These are phyloP conservation scores for Morpho deidamia DNA, from an alignment of 2,888 invertebrate species.

Conservation along the genomic window DNA sequence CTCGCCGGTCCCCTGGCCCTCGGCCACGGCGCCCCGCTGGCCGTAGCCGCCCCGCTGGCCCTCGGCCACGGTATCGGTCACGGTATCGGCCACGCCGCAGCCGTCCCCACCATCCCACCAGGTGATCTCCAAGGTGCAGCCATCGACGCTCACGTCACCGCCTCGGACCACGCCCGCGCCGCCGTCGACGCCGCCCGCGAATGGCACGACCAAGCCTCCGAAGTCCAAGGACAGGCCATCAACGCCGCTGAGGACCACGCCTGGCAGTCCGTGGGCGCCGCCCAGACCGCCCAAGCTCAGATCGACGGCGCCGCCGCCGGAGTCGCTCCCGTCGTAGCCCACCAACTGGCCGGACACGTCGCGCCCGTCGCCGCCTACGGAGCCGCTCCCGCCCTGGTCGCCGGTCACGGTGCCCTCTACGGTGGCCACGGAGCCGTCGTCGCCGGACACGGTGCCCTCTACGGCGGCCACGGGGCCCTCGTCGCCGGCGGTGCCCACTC, in stretches of 20 bases:
- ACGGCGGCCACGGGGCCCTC: conserved; percentile 33
- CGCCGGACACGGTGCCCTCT: conserved; percentile 34
- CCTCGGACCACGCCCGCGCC: conserved; percentile 28
- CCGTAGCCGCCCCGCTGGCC: conserved; percentile 38
- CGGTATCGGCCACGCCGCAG: conserved; percentile 32
- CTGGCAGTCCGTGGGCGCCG: conserved; percentile 67
- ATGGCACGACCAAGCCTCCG: conserved; percentile 65
- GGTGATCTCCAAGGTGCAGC: conserved; percentile 49
- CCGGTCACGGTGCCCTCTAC: conserved; percentile 22
- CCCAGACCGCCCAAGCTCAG: conserved; percentile 60
- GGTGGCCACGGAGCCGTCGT: conserved; percentile 22
- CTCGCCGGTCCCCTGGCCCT: conserved; percentile 26
- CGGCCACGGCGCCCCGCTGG: conserved; percentile 40
- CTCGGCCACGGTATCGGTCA: conserved; percentile 30
- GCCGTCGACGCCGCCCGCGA: conserved; percentile 60
- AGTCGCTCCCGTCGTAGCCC: conserved; percentile 33
- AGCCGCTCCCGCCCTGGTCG: conserved; percentile 38
- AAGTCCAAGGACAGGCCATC: conserved; percentile 63
- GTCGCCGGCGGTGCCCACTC: conserved; percentile 39
- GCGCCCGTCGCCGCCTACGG: conserved; percentile 37
- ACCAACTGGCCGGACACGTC: conserved; percentile 30
- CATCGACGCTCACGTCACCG: conserved; percentile 60
- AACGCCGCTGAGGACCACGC: conserved; percentile 71
- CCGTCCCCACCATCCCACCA: conserved; percentile 59
- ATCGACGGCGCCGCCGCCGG: conserved; percentile 35